A percentile compares a stretch with the other conserved stretches of the same genome.
Evolutionary conservation across 2,113 vertebrate genomes (phyloP).

Genomic region (Clarias batrachus): DNA sequence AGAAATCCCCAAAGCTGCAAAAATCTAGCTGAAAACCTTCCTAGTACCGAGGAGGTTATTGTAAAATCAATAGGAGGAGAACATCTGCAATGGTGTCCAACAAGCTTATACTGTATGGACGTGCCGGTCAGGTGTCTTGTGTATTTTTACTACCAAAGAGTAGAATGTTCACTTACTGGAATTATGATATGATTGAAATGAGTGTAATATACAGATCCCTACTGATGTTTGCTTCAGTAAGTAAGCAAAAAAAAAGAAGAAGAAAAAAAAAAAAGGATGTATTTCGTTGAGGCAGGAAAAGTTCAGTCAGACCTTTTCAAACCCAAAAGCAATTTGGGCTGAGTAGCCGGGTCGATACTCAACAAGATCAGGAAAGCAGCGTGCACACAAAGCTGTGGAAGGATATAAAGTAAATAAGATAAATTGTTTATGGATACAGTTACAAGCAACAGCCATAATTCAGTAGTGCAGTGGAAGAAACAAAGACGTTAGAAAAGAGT

Average conservation of each 20-base stretch:
- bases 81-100: neutral
- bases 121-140: neutral
- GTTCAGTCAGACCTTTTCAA: neutral
- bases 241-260: neutral
- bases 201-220: neutral
- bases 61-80: neutral
- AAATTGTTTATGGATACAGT: neutral
- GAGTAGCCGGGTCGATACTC: neutral
- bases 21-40: neutral
- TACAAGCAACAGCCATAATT: neutral
- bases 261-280: neutral
- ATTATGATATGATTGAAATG: neutral
- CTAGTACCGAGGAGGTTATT: neutral
- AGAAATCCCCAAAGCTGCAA: neutral
- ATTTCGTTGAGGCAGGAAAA: neutral
- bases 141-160: neutral
- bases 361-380: neutral
- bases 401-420: conserved; percentile 9
- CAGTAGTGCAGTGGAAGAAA: neutral
- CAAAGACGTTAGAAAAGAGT: neutral
- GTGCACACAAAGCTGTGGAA: neutral
- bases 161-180: neutral
- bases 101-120: neutral
- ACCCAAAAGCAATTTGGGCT: neutral
- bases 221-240: neutral